Evolutionary conservation across 2,888 invertebrate species (phyloP), one percentile per base, ranked within the genome.

Genomic region (Caenorhabditis afra): DNA sequence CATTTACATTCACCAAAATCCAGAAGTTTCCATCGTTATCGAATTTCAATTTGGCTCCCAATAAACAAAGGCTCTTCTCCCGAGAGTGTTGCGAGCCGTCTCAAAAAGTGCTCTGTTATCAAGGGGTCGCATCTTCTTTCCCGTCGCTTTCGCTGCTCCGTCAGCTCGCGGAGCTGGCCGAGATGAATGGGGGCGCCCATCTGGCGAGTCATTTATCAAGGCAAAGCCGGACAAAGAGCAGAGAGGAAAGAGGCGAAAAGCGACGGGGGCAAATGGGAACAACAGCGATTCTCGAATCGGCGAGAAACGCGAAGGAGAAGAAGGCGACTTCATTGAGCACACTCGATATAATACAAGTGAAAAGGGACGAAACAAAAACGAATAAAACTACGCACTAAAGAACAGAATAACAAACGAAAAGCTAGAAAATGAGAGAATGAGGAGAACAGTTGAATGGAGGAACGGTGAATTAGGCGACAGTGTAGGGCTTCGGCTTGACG

Each of bases 401-500:
- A 50, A 49, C 57, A 57, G 39, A 57, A 39, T 41, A 41, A 41
- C 20, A 20, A 41, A 55, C 55, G n/a, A 18, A 29, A 58, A 45
- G 29, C 41, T 59, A 52, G 37, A 44, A 23, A 29, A 20, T 50
- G 37, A 58, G 22, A 14, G 23, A 58, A 58, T 58, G 44, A 22
- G 45, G 44, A 41, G 39, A 52, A 35, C 47, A 20, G n/a, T 49
- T 7, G 41, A 47, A 45, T 23, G 22, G 10, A 5, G 12, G 16
- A 47, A 18, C 18, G 47, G 10, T 16, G 10, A 47, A 45, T 81
- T 85, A 86, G 16, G 85, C 87, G 58, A 89, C 82, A 37, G 85
- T 89, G 70, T 85, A 86, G 8, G 84, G 85, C 50, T 79, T 84
- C 12, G 90, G 90, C 57, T 87, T 88, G 66, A 87, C 85, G 20